Evolutionary conservation across 2,113 vertebrate genomes (phyloP), one percentile per base, ranked within the genome.

Genomic region (Urocynchramus pylzowi): DNA sequence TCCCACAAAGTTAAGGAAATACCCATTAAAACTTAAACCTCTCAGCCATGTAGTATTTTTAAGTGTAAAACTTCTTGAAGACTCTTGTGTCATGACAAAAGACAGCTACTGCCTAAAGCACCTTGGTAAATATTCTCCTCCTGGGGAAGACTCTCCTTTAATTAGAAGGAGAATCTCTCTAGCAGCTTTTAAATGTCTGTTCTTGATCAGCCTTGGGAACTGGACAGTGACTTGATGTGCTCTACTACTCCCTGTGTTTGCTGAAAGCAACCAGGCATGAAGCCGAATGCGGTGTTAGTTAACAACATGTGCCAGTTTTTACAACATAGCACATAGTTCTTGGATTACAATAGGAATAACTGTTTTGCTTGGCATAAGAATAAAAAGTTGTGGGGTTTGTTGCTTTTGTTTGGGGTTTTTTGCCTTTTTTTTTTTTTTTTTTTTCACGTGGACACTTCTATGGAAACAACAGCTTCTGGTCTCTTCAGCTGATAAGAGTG

Each of bases 361-460:
- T 97, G 93, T 93, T 98, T 97, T 91, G 45, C 57, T 98, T 98
- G 98, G 97, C 97, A 90, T 54, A 73, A 71, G 90, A 96, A 96
- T 86, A 92, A 94, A 95, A 90, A 81, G 18, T 15, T 47, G 17
- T 37, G 50, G 16, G 23, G 22, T n/a, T n/a, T n/a, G n/a, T n/a
- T 50, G 57, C 22, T 81, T 81, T 49, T 64, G 28, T 57, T 82
- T 69, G 54, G 64, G 47, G 0, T 1, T 33, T 45, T 53, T 31
- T 33, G 3, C 3, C 2, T 33, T 45, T 23, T 10, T 11, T 28
- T 39, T n/a, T 5, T 24, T 7, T 21, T 6, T 28, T 45, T 47
- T 41, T 28, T 24, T n/a, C n/a, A 57, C 45, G 76, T 14, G 35
- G 87, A 96, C 76, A 73, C 80, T 95, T 94, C 31, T 81, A 78